These are phyloP conservation scores for Delphinus delphis DNA, from an alignment of 2,113 vertebrate species.

Conservation along the genomic window DNA sequence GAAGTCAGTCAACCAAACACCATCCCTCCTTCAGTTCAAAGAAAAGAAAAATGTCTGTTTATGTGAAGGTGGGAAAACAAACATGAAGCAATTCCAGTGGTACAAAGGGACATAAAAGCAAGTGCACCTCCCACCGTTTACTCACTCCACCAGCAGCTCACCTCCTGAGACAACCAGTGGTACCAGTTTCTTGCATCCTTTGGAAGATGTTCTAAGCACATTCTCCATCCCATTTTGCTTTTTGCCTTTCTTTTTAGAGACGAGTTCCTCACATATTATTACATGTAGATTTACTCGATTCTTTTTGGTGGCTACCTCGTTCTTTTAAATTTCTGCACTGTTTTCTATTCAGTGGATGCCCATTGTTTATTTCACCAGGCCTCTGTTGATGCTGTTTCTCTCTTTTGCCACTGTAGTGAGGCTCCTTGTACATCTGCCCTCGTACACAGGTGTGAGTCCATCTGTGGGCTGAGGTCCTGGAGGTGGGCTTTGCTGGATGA, in stretches of 20 bases:
- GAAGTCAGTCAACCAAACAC: background rate
- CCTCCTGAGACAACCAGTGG: background rate
- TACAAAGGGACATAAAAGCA: background rate
- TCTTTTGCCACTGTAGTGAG: background rate
- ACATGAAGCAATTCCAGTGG: background rate
- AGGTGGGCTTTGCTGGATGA: background rate
- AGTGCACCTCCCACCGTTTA: no score
- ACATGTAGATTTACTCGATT: background rate
- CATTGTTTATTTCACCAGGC: background rate
- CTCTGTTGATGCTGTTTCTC: background rate
- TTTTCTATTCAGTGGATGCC: background rate
- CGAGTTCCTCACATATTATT: background rate
- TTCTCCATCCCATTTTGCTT: background rate
- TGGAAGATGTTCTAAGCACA: background rate
- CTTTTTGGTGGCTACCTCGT: background rate
- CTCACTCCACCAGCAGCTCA: background rate
- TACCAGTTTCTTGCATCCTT: background rate
- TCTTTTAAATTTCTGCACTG: background rate
- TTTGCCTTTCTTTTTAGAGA: background rate
- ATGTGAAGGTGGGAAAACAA: background rate
- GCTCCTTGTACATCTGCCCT: background rate
- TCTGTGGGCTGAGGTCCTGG: background rate
- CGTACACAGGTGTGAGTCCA: background rate
- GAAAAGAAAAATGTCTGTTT: background rate
- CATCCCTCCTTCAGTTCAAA: background rate